phyloP scores from a whole-genome alignment of 2,888 invertebrate genomes.

The Mythimna loreyi region DNA sequence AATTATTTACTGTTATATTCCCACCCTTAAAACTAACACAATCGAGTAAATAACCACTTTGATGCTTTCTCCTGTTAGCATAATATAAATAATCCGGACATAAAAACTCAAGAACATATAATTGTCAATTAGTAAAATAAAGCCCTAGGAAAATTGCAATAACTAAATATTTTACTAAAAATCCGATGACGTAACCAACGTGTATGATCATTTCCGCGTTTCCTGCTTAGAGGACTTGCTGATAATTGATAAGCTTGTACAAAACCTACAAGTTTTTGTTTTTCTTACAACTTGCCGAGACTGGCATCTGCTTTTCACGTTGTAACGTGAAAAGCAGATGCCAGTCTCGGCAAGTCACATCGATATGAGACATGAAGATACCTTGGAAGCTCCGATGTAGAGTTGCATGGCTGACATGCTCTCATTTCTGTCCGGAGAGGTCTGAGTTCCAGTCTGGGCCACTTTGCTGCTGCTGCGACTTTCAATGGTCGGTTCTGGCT shows the following conservation, averaged over 20 bases:
- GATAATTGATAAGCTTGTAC: too few species aligned
- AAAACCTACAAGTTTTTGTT: too few species aligned
- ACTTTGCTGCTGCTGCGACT: constrained; percentile 69
- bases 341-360: too few species aligned
- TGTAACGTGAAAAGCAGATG: not conserved
- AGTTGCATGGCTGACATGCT: constrained; percentile 54
- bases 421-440: constrained; percentile 91
- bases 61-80: constrained; percentile 16
- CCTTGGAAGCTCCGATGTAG: constrained; percentile 62
- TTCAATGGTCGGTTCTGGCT: constrained; percentile 68
- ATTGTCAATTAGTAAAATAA: too few species aligned
- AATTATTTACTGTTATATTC: not conserved
- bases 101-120: not conserved
- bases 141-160: not conserved
- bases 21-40: not conserved
- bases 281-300: too few species aligned
- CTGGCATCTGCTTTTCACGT: too few species aligned
- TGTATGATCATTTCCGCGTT: not conserved
- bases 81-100: not conserved
- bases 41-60: not conserved
- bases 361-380: constrained; percentile 11
- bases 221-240: not conserved
- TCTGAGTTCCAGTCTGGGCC: constrained; percentile 93
- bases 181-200: not conserved
- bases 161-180: constrained; percentile 5